A percentile compares a stretch with the other conserved stretches of the same genome.
Evolutionary conservation across 2,113 vertebrate genomes (phyloP).

Genomic region (Rhabdomys dilectus): DNA sequence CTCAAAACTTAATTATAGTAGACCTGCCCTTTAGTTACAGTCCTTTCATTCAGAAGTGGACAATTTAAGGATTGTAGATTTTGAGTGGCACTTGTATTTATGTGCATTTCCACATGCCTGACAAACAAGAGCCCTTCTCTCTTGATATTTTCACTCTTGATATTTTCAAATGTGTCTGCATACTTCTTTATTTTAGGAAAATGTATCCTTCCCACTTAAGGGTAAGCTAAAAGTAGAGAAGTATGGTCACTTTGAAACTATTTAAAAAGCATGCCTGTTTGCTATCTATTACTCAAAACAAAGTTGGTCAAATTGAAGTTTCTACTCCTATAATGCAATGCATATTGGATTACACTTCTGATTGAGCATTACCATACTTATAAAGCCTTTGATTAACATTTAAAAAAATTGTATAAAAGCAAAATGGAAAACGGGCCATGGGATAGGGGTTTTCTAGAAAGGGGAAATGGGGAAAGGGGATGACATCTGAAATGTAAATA

Average conservation of each 20-base stretch:
- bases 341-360: no score
- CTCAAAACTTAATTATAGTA: background rate
- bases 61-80: background rate
- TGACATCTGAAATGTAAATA: no score
- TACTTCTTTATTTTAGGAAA: background rate
- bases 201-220: background rate
- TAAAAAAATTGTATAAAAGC: no score
- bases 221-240: background rate
- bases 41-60: background rate
- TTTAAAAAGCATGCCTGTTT: background rate
- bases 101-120: background rate
- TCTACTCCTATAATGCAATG: background rate
- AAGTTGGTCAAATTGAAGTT: background rate
- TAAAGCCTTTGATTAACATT: no score
- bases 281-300: background rate
- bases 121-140: background rate
- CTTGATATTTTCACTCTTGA: background rate
- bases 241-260: background rate
- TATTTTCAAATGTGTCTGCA: background rate
- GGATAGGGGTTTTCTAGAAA: no score
- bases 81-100: background rate
- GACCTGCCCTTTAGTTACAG: background rate
- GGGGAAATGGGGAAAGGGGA: no score
- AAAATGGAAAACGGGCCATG: no score
- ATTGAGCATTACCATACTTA: no score